Conservation (phyloP, 2,797 vertebrate species). For the Heteromormyrus szaboi region DNA sequence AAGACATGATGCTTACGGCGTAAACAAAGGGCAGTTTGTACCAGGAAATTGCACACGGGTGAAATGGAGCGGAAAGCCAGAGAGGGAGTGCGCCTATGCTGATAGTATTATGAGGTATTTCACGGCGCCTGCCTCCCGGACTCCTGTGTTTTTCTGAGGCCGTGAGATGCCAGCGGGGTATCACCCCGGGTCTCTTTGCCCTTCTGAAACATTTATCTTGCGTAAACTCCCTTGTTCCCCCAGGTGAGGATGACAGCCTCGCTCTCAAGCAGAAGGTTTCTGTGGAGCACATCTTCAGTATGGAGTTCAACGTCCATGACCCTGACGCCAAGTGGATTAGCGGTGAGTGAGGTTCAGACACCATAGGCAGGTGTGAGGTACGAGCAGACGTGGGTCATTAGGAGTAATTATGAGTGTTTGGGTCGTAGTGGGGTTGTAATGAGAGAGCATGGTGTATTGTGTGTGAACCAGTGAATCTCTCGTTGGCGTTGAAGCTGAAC, state of each 20-base stretch:
- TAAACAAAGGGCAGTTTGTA: conserved; percentile 13
- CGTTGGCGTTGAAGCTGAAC: neutral
- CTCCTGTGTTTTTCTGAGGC: neutral
- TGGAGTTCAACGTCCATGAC: conserved; percentile 83
- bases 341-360: conserved; percentile 61
- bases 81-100: neutral
- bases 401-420: neutral
- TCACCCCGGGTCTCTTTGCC: neutral
- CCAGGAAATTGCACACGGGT: neutral
- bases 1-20: neutral
- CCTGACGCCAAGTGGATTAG: conserved; percentile 91
- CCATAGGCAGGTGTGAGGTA: neutral
- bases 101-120: neutral
- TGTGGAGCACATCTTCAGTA: conserved; percentile 80
- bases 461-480: neutral
- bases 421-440: neutral
- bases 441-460: neutral
- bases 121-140: neutral
- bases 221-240: conserved; percentile 14
- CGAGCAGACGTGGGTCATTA: neutral
- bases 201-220: neutral
- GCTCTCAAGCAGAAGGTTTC: conserved; percentile 86
- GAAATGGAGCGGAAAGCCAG: neutral
- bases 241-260: conserved; percentile 89
- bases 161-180: neutral